phyloP scores from a whole-genome alignment of 1,140 invertebrate genomes.

The Drosophila varians region DNA sequence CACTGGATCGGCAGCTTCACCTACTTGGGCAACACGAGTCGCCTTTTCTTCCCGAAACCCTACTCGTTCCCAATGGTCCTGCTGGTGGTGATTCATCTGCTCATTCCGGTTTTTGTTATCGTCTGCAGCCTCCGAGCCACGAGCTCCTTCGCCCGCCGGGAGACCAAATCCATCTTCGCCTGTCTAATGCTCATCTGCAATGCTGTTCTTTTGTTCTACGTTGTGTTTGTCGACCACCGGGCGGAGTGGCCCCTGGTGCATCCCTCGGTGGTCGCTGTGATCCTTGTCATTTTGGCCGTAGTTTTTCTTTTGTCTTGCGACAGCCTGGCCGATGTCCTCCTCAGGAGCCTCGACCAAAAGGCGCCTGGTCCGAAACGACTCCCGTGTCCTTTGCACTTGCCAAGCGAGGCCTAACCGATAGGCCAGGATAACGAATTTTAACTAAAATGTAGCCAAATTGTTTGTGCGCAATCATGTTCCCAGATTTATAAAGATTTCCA shows the following conservation, averaged over 20 bases:
- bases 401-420: not conserved
- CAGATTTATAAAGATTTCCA: conserved; percentile 12
- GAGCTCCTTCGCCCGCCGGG: conserved; percentile 27
- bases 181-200: conserved; percentile 92
- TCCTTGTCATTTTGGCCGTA: conserved; percentile 85
- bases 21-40: conserved; percentile 95
- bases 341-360: not conserved
- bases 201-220: conserved; percentile 89
- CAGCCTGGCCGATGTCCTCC: not conserved
- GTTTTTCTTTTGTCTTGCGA: conserved; percentile 54
- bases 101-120: conserved; percentile 93
- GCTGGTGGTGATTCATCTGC: conserved; percentile 93
- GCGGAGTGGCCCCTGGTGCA: conserved; percentile 98
- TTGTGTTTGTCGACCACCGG: conserved; percentile 89
- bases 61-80: conserved; percentile 94
- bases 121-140: conserved; percentile 50
- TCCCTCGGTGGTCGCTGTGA: conserved; percentile 86
- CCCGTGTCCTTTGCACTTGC: too few relatives aligned
- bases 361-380: not conserved
- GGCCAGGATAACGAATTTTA: not conserved
- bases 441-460: not conserved
- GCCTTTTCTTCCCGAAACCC: conserved; percentile 94
- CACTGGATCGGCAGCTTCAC: conserved; percentile 96
- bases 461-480: not conserved
- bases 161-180: conserved; percentile 85